Conservation (phyloP, 1,140 invertebrate genomes). For the Scaptomyza hsui region DNA sequence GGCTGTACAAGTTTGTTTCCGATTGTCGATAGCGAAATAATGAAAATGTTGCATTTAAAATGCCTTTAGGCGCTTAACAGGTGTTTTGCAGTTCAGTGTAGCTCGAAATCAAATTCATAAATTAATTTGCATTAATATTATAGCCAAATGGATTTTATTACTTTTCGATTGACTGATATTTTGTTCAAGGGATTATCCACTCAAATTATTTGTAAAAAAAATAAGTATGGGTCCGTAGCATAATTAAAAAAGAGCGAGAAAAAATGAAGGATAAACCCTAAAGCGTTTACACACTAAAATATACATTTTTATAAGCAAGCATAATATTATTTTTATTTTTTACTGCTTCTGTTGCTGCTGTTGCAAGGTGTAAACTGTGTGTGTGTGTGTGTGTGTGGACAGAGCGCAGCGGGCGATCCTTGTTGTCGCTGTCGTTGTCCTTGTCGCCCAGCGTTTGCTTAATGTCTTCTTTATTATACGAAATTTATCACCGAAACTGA, state of each 20-base stretch:
- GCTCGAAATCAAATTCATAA: slow-evolving; percentile 60
- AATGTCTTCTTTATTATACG: slow-evolving; percentile 81
- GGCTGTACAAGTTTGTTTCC: too few relatives aligned
- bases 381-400: slow-evolving; percentile 24
- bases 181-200: neutral
- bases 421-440: slow-evolving; percentile 52
- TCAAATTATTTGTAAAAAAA: slow-evolving; percentile 5
- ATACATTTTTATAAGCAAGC: slow-evolving; percentile 46
- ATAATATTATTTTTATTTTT: slow-evolving; percentile 65
- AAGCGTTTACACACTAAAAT: slow-evolving; percentile 70
- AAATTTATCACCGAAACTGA: slow-evolving; percentile 80
- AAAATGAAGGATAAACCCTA: slow-evolving; percentile 36
- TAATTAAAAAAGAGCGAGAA: slow-evolving; percentile 12
- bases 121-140: slow-evolving; percentile 69
- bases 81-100: slow-evolving; percentile 5
- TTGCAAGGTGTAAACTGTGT: slow-evolving; percentile 63
- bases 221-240: neutral
- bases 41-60: neutral
- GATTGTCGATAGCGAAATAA: too few relatives aligned
- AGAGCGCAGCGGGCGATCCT: slow-evolving; percentile 57
- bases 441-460: slow-evolving; percentile 65
- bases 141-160: slow-evolving; percentile 51
- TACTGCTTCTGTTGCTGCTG: slow-evolving; percentile 31
- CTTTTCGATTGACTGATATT: slow-evolving; percentile 15
- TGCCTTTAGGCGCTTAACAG: neutral